phyloP scores from a whole-genome alignment of 1,140 invertebrate genomes.

The Dinothrombium tinctorium region DNA sequence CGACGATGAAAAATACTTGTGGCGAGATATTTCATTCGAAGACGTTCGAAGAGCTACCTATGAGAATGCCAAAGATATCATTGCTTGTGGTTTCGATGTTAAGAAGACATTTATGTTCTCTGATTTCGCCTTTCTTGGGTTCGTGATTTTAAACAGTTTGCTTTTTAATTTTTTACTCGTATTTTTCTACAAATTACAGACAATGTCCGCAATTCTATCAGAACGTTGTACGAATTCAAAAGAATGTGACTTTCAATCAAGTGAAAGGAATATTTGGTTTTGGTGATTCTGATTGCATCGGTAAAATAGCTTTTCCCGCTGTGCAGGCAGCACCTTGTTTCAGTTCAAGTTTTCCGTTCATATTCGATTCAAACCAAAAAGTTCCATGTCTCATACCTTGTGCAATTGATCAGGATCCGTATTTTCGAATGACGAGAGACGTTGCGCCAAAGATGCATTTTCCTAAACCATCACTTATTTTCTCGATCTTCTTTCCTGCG shows the following conservation, averaged over 20 bases:
- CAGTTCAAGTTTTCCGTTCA: constrained; percentile 79
- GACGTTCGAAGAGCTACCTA: constrained; percentile 57
- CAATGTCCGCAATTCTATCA: constrained; percentile 67
- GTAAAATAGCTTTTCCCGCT: constrained; percentile 89
- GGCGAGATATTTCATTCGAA: constrained; percentile 83
- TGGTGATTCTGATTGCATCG: constrained; percentile 74
- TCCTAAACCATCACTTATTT: constrained; percentile 78
- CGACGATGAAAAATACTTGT: constrained; percentile 94
- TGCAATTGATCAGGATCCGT: constrained; percentile 98
- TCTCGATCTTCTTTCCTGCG: constrained; percentile 85
- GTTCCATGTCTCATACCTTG: constrained; percentile 86
- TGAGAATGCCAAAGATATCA: constrained; percentile 93
- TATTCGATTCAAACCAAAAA: constrained; percentile 56
- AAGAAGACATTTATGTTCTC: constrained; percentile 96
- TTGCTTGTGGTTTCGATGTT: constrained; percentile 85
- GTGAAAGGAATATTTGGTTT: constrained; percentile 86
- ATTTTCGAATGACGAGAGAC: constrained; percentile 94
- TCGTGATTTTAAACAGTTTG: no score
- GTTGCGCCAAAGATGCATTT: constrained; percentile 67
- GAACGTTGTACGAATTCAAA: constrained; percentile 53
- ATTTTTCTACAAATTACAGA: constrained; percentile 24
- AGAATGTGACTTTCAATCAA: constrained; percentile 82
- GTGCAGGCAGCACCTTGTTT: constrained; percentile 88
- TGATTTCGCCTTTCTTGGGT: constrained; percentile 84
- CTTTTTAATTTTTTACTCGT: constrained; percentile 5